phyloP scores from a whole-genome alignment of 2,888 invertebrate genomes.

The Cyclophora albipunctata region DNA sequence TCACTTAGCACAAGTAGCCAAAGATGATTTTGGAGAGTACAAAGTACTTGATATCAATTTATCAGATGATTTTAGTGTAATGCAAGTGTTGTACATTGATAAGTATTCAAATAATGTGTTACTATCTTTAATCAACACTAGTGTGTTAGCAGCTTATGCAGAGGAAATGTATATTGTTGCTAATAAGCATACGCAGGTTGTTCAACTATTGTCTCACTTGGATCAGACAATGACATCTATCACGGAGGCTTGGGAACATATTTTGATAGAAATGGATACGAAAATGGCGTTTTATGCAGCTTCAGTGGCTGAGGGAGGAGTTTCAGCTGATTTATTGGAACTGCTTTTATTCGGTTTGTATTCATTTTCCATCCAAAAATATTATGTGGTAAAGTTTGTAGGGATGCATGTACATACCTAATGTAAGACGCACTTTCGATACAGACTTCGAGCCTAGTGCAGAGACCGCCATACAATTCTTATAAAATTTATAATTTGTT shows the following conservation, averaged over 20 bases:
- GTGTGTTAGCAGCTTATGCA: constrained; percentile 78
- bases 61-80: constrained; percentile 81
- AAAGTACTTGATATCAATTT: constrained; percentile 79
- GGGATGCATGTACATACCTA: background rate
- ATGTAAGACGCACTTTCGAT: no score
- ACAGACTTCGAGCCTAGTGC: no score
- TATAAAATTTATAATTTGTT: no score
- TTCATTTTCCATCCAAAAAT: background rate
- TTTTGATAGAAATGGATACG: constrained; percentile 93
- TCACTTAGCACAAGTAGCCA: constrained; percentile 73
- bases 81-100: constrained; percentile 79
- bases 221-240: constrained; percentile 87
- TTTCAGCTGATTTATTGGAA: constrained; percentile 94
- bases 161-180: constrained; percentile 83
- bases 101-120: constrained; percentile 61
- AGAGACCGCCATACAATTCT: no score
- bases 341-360: constrained; percentile 85
- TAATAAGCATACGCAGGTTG: constrained; percentile 82
- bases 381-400: background rate
- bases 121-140: constrained; percentile 72
- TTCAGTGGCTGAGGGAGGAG: constrained; percentile 84
- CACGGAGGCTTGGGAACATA: constrained; percentile 95
- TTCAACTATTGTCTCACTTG: constrained; percentile 80
- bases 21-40: constrained; percentile 72
- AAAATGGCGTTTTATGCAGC: constrained; percentile 93